A percentile compares a stretch with the other conserved stretches of the same genome.
These are phyloP conservation scores for Drosophila robusta DNA, from an alignment of 2,888 invertebrate species.

Conservation along the genomic window DNA sequence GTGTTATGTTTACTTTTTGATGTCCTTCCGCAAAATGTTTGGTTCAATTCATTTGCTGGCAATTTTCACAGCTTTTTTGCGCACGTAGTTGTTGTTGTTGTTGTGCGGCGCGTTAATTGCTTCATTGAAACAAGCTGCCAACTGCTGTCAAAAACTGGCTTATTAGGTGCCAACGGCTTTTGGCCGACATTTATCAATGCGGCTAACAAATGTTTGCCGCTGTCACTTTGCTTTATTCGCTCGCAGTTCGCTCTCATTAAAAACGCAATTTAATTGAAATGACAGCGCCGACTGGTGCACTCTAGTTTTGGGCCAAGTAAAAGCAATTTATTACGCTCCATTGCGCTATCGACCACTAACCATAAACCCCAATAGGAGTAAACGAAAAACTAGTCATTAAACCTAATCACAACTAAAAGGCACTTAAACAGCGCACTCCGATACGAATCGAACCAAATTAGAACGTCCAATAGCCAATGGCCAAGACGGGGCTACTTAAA, in stretches of 20 bases:
- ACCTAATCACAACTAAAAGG: constrained; percentile 75
- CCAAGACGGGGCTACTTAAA: constrained; percentile 67
- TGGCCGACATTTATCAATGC: constrained; percentile 56
- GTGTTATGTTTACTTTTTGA: constrained; percentile 71
- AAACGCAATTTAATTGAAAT: constrained; percentile 73
- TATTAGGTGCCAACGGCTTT: constrained; percentile 73
- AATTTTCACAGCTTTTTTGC: constrained; percentile 60
- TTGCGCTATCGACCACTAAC: constrained; percentile 28
- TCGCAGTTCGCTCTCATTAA: constrained; percentile 55
- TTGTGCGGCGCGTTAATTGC: constrained; percentile 70
- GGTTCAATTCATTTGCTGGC: constrained; percentile 72
- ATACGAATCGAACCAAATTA: constrained; percentile 72
- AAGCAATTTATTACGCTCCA: constrained; percentile 55
- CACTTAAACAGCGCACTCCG: constrained; percentile 66
- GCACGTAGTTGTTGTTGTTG: constrained; percentile 32
- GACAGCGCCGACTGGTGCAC: constrained; percentile 51
- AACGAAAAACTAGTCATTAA: constrained; percentile 66
- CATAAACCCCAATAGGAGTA: constrained; percentile 22
- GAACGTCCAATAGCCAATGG: constrained; percentile 43
- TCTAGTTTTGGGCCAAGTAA: constrained; percentile 34
- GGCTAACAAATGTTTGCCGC: constrained; percentile 27
- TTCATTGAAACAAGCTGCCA: constrained; percentile 74
- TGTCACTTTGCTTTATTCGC: neutral
- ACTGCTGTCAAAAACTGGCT: constrained; percentile 60
- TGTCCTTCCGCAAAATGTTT: constrained; percentile 74